Conservation (phyloP, 1,140 invertebrate genomes). For the Pachypeltis micranthus region DNA sequence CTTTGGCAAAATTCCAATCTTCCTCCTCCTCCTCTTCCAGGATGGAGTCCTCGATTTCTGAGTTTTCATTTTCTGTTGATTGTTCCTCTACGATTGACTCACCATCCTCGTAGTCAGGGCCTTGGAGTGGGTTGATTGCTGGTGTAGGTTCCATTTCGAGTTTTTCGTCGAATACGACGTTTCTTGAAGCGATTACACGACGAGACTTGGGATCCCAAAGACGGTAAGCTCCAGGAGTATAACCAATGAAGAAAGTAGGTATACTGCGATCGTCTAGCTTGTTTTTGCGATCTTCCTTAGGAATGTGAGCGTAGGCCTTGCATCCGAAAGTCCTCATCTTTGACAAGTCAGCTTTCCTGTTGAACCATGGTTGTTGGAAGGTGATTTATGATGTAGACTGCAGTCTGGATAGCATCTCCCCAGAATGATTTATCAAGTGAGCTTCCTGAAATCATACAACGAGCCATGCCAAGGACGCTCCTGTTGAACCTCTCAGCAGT, state of each 20-base stretch:
- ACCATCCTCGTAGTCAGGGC: neutral
- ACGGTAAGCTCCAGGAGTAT: too few relatives aligned
- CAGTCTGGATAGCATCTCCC: neutral
- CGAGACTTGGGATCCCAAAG: neutral
- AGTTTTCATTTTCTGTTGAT: too few relatives aligned
- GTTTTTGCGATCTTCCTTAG: neutral
- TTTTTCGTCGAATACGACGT: neutral
- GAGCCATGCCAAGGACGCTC: neutral
- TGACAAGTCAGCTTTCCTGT: conserved; percentile 20
- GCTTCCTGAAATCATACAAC: neutral
- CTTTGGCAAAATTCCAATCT: too few relatives aligned
- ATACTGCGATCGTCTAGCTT: neutral
- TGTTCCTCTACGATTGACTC: too few relatives aligned
- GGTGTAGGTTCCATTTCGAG: too few relatives aligned
- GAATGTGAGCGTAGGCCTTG: conserved; percentile 14
- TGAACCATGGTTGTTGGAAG: conserved; percentile 15
- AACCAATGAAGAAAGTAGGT: neutral
- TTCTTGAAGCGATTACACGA: neutral
- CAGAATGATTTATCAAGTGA: neutral
- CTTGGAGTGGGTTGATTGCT: neutral
- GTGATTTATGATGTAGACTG: neutral
- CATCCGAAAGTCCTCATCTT: conserved; percentile 25
- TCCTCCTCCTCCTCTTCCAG: too few relatives aligned
- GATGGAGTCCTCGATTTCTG: too few relatives aligned
- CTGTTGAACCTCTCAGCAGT: neutral